These are phyloP conservation scores for Oreochromis niloticus DNA, from an alignment of 2,113 vertebrate species.

Conservation along the genomic window DNA sequence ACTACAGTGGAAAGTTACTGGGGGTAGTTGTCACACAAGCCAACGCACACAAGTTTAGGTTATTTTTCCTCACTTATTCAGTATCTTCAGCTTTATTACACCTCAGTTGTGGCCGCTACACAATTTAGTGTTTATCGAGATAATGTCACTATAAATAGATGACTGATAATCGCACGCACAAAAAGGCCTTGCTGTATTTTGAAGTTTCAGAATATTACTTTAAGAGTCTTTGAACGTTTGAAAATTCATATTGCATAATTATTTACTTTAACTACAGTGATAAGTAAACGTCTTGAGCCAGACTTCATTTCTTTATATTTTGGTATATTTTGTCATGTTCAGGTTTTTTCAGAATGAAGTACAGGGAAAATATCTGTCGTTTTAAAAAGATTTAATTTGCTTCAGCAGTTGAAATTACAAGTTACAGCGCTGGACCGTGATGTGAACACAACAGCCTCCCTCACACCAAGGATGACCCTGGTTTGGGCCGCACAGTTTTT, in stretches of 20 bases:
- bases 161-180: neutral
- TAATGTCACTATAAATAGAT: neutral
- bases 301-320: neutral
- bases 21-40: neutral
- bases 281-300: neutral
- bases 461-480: neutral
- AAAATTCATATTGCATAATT: neutral
- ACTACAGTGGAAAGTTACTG: conserved; percentile 26
- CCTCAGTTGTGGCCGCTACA: neutral
- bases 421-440: neutral
- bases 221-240: neutral
- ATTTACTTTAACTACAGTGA: neutral
- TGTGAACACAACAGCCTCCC: neutral
- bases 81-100: neutral
- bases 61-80: neutral
- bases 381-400: neutral
- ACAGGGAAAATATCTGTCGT: rapidly evolving
- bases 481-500: neutral
- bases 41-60: neutral
- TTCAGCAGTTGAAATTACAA: neutral
- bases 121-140: neutral
- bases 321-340: neutral
- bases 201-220: neutral
- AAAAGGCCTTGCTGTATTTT: neutral
- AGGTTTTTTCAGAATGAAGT: neutral